Conservation (phyloP, 2,797 vertebrate species). For the Distichodus sexfasciatus region DNA sequence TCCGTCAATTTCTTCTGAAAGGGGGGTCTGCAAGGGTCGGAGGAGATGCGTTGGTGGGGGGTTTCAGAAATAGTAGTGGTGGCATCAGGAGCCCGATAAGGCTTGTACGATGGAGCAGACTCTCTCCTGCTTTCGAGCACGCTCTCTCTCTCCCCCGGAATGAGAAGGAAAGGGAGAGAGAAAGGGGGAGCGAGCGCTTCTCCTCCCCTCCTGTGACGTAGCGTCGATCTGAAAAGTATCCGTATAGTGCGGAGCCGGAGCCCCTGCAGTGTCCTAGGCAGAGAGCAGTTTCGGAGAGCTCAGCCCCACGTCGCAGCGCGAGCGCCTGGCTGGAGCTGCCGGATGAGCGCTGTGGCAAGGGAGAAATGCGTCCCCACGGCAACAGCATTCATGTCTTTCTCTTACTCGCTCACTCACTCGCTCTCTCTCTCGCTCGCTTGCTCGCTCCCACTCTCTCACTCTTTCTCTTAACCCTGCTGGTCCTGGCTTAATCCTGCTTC, state of each 20-base stretch:
- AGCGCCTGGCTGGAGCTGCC: slow-evolving; percentile 40
- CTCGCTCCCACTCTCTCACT: slow-evolving; percentile 53
- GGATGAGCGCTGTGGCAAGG: slow-evolving; percentile 38
- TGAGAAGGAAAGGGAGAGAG: slow-evolving; percentile 20
- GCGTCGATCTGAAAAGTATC: slow-evolving; percentile 56
- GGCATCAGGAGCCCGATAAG: slow-evolving; percentile 64
- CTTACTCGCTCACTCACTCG: slow-evolving; percentile 53
- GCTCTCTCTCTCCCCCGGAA: slow-evolving; percentile 37
- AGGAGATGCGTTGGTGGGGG: slow-evolving; percentile 41
- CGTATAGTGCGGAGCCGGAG: slow-evolving; percentile 31
- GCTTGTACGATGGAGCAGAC: slow-evolving; percentile 41
- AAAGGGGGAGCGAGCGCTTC: slow-evolving; percentile 7
- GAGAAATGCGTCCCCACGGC: slow-evolving; percentile 41
- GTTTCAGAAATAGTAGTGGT: slow-evolving; percentile 43
- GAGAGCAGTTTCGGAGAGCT: slow-evolving; percentile 55
- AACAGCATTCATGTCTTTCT: slow-evolving; percentile 39
- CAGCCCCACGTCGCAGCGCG: slow-evolving; percentile 32
- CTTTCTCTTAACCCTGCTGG: slow-evolving; percentile 58
- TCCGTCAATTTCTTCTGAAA: slow-evolving; percentile 79
- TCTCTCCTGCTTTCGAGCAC: slow-evolving; percentile 53
- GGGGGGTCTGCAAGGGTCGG: slow-evolving; percentile 58
- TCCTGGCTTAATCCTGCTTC: slow-evolving; percentile 52
- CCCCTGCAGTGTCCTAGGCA: slow-evolving; percentile 74
- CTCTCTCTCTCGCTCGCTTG: slow-evolving; percentile 36
- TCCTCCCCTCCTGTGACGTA: slow-evolving; percentile 55